Conservation (phyloP, 1,140 invertebrate genomes). For the Lasioglossum albipes region DNA sequence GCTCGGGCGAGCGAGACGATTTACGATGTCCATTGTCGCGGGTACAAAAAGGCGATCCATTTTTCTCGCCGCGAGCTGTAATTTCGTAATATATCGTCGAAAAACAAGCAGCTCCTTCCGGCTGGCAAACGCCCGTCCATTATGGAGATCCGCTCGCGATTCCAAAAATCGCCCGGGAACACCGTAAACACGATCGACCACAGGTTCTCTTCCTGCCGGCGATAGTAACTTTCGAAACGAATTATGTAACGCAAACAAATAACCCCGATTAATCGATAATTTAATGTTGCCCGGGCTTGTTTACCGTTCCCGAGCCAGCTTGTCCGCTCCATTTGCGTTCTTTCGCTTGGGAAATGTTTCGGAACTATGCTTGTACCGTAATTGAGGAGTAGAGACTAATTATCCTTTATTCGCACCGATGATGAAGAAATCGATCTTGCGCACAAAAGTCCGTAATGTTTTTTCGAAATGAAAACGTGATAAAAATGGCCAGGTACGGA, state of each 20-base stretch:
- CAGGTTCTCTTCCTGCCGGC: constrained; percentile 8
- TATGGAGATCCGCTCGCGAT: background rate
- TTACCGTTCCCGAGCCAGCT: background rate
- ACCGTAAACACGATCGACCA: background rate
- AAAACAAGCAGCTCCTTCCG: background rate
- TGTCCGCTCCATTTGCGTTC: background rate
- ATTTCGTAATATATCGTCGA: background rate
- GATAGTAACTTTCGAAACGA: background rate
- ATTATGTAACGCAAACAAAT: constrained; percentile 5
- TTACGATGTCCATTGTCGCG: constrained; percentile 42
- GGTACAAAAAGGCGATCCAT: constrained; percentile 34
- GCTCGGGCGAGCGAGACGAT: constrained; percentile 18
- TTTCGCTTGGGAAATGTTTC: background rate
- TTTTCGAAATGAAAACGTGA: too few relatives aligned
- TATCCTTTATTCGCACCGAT: too few relatives aligned
- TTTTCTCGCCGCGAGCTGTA: constrained; percentile 5
- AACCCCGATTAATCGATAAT: background rate
- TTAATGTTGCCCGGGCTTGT: background rate
- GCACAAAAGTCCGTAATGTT: too few relatives aligned
- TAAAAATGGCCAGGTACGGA: too few relatives aligned
- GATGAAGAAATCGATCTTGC: too few relatives aligned
- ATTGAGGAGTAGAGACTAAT: background rate
- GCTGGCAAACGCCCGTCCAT: background rate
- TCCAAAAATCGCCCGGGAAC: background rate
- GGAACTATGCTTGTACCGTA: background rate